Conservation (phyloP, 2,888 invertebrate genomes). For the Rhamphomyia laevipes region DNA sequence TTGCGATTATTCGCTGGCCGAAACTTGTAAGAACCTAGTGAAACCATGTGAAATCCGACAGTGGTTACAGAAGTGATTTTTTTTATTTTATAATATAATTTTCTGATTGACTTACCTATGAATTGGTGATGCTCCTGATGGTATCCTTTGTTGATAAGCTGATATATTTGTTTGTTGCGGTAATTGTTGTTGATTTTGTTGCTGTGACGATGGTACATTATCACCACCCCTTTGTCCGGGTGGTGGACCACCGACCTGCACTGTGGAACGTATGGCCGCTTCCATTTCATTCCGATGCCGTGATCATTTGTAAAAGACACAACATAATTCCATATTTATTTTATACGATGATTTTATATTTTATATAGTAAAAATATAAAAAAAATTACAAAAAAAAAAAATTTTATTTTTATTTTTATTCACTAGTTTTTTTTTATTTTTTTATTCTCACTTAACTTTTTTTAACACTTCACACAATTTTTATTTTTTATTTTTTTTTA, state of each 20-base stretch:
- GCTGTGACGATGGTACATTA: slow-evolving; percentile 24
- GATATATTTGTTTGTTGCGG: slow-evolving; percentile 29
- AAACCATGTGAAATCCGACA: no score
- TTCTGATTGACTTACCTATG: slow-evolving; percentile 39
- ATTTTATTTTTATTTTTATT: background rate
- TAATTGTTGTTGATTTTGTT: slow-evolving; percentile 24
- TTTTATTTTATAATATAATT: no score
- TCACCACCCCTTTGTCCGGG: slow-evolving; percentile 29
- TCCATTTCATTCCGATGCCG: slow-evolving; percentile 42
- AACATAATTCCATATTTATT: slow-evolving; percentile 10
- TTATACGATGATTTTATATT: background rate
- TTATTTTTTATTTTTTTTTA: no score
- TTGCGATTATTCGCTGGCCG: no score
- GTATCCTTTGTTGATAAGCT: slow-evolving; percentile 36
- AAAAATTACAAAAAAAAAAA: no score
- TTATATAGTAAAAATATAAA: no score
- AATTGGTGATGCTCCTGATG: slow-evolving; percentile 36
- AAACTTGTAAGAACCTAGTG: no score
- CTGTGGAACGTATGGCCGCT: slow-evolving; percentile 40
- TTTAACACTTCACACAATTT: no score
- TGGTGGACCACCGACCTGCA: slow-evolving; percentile 39
- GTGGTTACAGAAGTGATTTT: no score
- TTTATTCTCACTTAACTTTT: background rate
- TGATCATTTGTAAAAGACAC: slow-evolving; percentile 23
- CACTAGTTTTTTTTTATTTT: background rate